Percentiles rank a stretch among this genome's conserved stretches.
Conservation (phyloP, 2,113 vertebrate species). For the Cyanoderma ruficeps region DNA sequence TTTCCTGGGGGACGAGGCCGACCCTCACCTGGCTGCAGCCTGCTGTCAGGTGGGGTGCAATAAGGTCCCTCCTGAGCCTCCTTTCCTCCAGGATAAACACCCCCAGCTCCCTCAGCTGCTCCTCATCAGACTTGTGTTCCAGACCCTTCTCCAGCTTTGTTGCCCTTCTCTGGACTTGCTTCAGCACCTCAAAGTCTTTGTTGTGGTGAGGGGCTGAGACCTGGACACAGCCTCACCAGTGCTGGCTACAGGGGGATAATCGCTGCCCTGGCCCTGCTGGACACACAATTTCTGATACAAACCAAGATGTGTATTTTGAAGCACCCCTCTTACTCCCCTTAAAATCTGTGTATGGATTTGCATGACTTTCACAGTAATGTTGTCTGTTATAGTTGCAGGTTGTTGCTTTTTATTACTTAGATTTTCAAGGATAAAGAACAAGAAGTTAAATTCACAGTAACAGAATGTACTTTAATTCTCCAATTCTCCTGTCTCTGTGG, state of each 20-base stretch:
- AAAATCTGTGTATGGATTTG: not conserved
- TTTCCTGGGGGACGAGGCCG: not conserved
- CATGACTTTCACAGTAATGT: not conserved
- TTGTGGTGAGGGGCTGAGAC: not conserved
- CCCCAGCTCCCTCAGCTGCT: not conserved
- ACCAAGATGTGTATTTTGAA: not conserved
- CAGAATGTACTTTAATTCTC: not conserved
- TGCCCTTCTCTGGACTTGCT: not conserved
- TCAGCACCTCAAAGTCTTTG: not conserved
- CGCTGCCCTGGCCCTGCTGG: not conserved
- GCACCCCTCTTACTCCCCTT: not conserved
- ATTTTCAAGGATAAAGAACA: slow-evolving; percentile 1
- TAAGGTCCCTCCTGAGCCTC: not conserved
- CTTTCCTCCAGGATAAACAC: not conserved
- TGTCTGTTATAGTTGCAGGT: not conserved
- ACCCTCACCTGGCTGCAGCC: no score
- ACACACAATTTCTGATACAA: not conserved
- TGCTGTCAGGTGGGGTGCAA: not conserved
- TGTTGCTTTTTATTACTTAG: not conserved
- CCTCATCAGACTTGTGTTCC: not conserved
- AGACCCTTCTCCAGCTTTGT: not conserved
- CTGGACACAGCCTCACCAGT: not conserved
- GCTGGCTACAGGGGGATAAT: not conserved
- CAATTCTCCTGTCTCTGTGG: not conserved
- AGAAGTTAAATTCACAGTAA: not conserved